Evolutionary conservation across 2,113 vertebrate genomes (phyloP).

Genomic region (Euleptes europaea): DNA sequence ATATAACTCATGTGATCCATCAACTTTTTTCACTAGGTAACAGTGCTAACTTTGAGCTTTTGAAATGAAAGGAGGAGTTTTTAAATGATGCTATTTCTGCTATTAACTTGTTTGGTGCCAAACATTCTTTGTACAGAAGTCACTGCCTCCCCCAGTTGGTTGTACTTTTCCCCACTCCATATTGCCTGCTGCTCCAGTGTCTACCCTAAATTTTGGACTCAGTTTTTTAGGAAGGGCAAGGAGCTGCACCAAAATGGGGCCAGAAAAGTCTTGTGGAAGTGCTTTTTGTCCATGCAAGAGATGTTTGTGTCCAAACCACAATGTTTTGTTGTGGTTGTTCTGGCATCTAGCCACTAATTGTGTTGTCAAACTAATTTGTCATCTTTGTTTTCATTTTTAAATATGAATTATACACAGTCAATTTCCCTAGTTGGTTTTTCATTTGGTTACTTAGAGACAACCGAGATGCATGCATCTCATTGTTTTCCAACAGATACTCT

Average conservation of each 20-base stretch:
- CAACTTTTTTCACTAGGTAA: background rate
- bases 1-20: background rate
- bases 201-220: too few species aligned
- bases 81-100: background rate
- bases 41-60: background rate
- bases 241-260: too few species aligned
- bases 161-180: background rate
- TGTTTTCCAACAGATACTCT: background rate
- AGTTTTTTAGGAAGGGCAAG: too few species aligned
- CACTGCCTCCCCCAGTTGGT: background rate
- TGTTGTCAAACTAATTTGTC: background rate
- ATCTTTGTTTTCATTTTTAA: background rate
- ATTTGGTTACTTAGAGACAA: background rate
- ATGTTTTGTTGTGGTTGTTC: rapidly evolving
- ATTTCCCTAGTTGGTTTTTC: background rate
- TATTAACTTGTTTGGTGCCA: background rate
- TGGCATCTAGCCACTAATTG: background rate
- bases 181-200: too few species aligned
- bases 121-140: background rate
- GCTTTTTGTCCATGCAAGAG: background rate
- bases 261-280: background rate
- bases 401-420: background rate
- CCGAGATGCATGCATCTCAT: background rate
- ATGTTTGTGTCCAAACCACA: background rate
- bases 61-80: background rate